phyloP scores from a whole-genome alignment of 2,888 invertebrate species.

The Colletes collaris region DNA sequence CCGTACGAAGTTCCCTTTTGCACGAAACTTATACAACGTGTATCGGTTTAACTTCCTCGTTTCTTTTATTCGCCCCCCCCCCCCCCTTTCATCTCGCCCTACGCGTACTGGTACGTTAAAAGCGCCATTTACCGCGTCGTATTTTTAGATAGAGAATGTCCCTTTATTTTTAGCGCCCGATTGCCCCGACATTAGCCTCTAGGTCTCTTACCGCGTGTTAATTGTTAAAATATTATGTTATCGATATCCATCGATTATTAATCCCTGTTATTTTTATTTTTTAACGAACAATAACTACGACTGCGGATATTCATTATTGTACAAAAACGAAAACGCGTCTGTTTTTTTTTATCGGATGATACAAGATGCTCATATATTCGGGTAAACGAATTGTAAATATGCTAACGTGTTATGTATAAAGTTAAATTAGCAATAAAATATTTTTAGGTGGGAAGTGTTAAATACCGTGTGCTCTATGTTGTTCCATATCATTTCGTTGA shows the following conservation, averaged over 20 bases:
- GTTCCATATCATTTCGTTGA: background rate
- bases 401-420: slow-evolving; percentile 37
- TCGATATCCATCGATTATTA: slow-evolving; percentile 44
- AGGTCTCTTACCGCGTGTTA: slow-evolving; percentile 23
- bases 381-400: slow-evolving; percentile 63
- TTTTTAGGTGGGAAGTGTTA: slow-evolving; percentile 40
- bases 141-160: slow-evolving; percentile 16
- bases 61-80: background rate
- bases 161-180: slow-evolving; percentile 19
- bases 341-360: slow-evolving; percentile 39
- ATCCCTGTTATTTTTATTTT: slow-evolving; percentile 32
- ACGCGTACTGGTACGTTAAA: background rate
- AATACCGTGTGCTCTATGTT: slow-evolving; percentile 2
- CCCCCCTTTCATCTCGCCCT: too few relatives aligned
- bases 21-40: background rate
- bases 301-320: slow-evolving; percentile 35
- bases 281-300: slow-evolving; percentile 33
- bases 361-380: slow-evolving; percentile 48
- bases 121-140: slow-evolving; percentile 5
- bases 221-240: slow-evolving; percentile 37
- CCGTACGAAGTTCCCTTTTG: background rate
- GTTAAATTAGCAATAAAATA: slow-evolving; percentile 58
- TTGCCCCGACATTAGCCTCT: slow-evolving; percentile 30
- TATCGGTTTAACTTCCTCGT: slow-evolving; percentile 15
- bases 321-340: slow-evolving; percentile 34